Evolutionary conservation across 2,888 invertebrate genomes (phyloP), one percentile per base, ranked within the genome.

Genomic region (Oligia fasciuncula): DNA sequence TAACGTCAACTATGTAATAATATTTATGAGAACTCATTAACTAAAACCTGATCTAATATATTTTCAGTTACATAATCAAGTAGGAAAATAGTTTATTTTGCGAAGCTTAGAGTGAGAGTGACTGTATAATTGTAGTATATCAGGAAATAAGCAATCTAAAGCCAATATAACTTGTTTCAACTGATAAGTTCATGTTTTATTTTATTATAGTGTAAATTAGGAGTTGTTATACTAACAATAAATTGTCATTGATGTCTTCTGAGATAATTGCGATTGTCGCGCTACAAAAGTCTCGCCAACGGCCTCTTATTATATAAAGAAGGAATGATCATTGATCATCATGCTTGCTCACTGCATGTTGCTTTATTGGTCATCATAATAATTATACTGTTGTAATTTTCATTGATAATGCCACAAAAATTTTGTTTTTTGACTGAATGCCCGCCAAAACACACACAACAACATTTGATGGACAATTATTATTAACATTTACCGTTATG

Each of bases 181-280:
- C 8, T 54, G 43, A 73, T 73, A 65, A 69, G 43, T 68, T 57
- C 11, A 73, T 51, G 60, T 73, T 67, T 82, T 70, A 73, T 66
- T 82, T 57, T 29, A 63, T 70, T 71, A 14, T 14, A 49, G 46
- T 66, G 43, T 73, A 65, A 83, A 83, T 77, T 9, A 69, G 51
- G 13, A 14, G 23, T 68, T 69, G 57, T 57, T 49, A 35, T n/a
- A 46, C 1, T 4, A 46, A 35, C 35, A 35, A 49, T 63, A 46
- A 46, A 66, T 72, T 62, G 14, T 23, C 0, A 57, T 62, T 81
- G 14, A 68, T 57, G 29, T 49, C 9, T 74, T 68, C 43, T 60
- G 2, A 49, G 6, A 60, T 35, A 67, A 60, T 68, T 51, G 9
- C 46, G 14, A 9, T 8, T 60, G 17, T 62, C 35, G 40, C 23